Percentiles rank a stretch among this genome's conserved stretches.
Evolutionary conservation across 1,140 invertebrate species (phyloP).

Genomic region (Tetragonula clypearis): DNA sequence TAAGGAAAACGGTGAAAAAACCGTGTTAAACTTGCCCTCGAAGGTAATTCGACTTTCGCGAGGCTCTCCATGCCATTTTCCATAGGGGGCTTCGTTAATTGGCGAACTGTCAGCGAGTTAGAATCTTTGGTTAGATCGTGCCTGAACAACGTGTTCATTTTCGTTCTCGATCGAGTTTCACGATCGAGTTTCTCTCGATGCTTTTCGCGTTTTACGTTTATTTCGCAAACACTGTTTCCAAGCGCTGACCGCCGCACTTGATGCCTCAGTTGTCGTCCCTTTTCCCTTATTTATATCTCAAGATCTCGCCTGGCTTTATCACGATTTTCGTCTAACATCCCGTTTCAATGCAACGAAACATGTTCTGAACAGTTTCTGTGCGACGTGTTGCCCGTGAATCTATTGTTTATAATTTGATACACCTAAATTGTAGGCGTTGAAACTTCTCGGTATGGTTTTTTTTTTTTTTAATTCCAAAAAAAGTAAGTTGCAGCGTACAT

Average conservation of each 20-base stretch:
- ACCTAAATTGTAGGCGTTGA: too few species aligned
- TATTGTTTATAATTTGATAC: neutral
- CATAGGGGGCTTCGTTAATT: neutral
- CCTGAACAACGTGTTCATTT: constrained; percentile 29
- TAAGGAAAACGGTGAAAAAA: constrained; percentile 50
- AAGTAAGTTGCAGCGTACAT: too few species aligned
- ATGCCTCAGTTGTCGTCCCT: neutral
- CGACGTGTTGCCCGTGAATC: neutral
- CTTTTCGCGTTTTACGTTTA: neutral
- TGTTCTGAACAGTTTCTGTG: neutral
- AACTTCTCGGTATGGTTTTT: neutral
- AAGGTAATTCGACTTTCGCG: constrained; percentile 42
- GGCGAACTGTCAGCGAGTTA: constrained; percentile 45
- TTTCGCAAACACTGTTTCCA: neutral
- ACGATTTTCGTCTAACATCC: neutral
- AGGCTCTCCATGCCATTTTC: constrained; percentile 14
- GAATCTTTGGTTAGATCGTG: constrained; percentile 69
- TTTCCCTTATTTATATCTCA: neutral
- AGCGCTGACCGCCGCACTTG: too few species aligned
- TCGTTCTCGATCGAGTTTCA: neutral
- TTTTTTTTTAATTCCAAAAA: neutral
- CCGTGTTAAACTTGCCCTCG: constrained; percentile 35
- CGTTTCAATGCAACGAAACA: neutral
- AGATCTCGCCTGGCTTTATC: neutral
- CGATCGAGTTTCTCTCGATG: neutral